Base-by-base conservation (phyloP, 2,797 vertebrate genomes). In the Centropyge bicolor region DNA sequence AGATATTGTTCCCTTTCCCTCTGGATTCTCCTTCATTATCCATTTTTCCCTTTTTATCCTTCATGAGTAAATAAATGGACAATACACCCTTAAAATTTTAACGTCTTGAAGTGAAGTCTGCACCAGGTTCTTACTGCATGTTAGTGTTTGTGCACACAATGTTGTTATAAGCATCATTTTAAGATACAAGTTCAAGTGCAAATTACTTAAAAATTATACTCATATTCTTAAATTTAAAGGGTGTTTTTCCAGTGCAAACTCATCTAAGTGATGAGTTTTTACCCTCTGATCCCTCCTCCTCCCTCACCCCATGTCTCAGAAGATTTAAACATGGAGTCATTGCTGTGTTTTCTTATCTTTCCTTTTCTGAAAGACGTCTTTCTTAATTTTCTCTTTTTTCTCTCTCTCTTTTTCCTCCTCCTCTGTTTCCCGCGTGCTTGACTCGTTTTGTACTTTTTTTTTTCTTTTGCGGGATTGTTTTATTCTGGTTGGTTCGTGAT, bases 371-470 rank as follows among this genome's bases (percentile, higher is more conserved):
- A 94, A 93, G 90, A 93, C 41, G 10, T 48, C 86, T 95, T 94
- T 95, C 96, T 97, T 97, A 97, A 97, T 97, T 96, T 97, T 96
- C 94, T 97, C 96, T 97, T 91, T 86, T 87, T 93, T 91, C 94
- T 96, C 92, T 95, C 91, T 93, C 92, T 93, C 91, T 81, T 84
- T 93, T 93, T 74, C 74, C 74, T 80, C 82, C 40, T 80, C 68
- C 81, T 91, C 81, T 62, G 24, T 76, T 83, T 84, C 66, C 82
- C 17, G 16, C 8, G 19, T 76, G 55, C 74, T 38, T 80, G 38
- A 60, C 66, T n/a, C 22, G 13, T 48, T 64, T 66, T 2, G 38
- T 73, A 19, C 48, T n/a, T 46, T 1, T 41, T 60, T 70, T 8
- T 46, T 13, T 35, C 56, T 70, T 62, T 87, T 94, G 88, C 17